A percentile compares a stretch with the other conserved stretches of the same genome.
phyloP scores from a whole-genome alignment of 1,140 invertebrate genomes.

The Octopus sinensis region DNA sequence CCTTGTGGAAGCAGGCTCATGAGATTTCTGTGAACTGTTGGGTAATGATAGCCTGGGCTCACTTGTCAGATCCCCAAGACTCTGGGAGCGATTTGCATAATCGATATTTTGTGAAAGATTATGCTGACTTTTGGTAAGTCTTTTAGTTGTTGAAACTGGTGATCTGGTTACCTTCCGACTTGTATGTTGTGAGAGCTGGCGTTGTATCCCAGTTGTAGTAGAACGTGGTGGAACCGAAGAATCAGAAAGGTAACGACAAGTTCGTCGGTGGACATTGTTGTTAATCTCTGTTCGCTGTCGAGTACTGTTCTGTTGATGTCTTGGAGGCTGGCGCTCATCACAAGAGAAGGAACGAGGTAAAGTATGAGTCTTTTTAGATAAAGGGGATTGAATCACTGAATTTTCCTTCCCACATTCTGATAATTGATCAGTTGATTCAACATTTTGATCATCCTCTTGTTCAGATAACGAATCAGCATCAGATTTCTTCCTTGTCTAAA shows the following conservation, averaged over 20 bases:
- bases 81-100: neutral
- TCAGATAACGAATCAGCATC: neutral
- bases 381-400: neutral
- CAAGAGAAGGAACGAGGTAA: neutral
- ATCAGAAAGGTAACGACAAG: neutral
- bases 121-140: neutral
- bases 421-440: neutral
- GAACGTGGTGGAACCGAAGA: neutral
- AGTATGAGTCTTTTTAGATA: neutral
- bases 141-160: neutral
- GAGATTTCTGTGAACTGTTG: neutral
- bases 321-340: neutral
- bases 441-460: neutral
- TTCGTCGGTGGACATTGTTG: conserved; percentile 4
- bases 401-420: neutral
- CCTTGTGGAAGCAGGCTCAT: neutral
- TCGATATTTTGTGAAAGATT: neutral
- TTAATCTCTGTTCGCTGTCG: conserved; percentile 1
- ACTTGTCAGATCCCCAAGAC: neutral
- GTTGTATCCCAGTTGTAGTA: neutral
- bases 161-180: neutral
- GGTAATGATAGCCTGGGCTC: neutral
- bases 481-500: neutral
- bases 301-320: neutral
- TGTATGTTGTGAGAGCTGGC: neutral